Conservation (phyloP, 2,888 invertebrate species). For the Ormyrus thymus region DNA sequence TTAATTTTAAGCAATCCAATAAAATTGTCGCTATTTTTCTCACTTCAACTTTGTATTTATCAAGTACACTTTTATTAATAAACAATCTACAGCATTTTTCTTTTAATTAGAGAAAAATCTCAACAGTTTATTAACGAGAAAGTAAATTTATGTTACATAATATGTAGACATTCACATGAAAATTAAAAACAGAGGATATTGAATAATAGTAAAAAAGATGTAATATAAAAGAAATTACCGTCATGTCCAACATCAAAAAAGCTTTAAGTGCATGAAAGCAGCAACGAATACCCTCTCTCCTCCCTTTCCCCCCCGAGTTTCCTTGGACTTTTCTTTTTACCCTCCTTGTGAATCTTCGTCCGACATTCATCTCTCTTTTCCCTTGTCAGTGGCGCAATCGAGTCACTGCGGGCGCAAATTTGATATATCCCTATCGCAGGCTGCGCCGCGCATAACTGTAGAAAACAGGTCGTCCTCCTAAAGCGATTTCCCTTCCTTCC, state of each 20-base stretch:
- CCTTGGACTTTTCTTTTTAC: constrained; percentile 20
- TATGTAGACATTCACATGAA: no score
- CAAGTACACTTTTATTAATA: no score
- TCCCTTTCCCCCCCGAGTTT: constrained; percentile 19
- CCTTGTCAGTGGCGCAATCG: constrained; percentile 21
- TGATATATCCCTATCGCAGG: constrained; percentile 30
- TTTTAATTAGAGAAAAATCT: no score
- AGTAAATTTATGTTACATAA: no score
- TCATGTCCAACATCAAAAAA: constrained; percentile 17
- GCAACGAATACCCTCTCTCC: constrained; percentile 39
- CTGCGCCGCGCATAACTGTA: constrained; percentile 14
- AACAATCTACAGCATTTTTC: no score
- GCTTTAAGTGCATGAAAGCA: constrained; percentile 27
- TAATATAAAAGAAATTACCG: constrained; percentile 32
- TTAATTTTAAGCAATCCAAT: no score
- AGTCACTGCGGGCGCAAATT: constrained; percentile 35
- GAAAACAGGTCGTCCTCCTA: constrained; percentile 33
- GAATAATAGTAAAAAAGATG: constrained; percentile 3
- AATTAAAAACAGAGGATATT: no score
- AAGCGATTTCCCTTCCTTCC: constrained; percentile 15
- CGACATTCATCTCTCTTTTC: constrained; percentile 14
- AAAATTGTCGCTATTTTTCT: no score
- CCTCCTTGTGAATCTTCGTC: constrained; percentile 28
- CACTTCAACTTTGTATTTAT: no score
- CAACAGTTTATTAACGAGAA: no score